A percentile compares a stretch with the other conserved stretches of the same genome.
Conservation (phyloP, 2,797 vertebrate genomes). For the Todus mexicanus region DNA sequence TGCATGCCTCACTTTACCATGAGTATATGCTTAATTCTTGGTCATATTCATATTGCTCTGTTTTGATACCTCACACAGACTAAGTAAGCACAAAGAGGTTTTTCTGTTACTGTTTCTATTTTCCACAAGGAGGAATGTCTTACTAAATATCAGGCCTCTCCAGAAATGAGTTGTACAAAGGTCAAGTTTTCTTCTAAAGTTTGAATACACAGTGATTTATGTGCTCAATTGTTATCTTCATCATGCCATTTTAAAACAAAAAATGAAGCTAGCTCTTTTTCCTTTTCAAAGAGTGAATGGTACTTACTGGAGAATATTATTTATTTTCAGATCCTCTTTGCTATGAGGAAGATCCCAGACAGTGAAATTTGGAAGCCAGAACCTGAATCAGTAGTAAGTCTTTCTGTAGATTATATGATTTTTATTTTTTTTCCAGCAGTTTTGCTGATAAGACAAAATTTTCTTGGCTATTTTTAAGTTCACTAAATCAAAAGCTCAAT, state of each 20-base stretch:
- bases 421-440: neutral
- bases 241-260: neutral
- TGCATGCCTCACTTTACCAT: neutral
- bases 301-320: neutral
- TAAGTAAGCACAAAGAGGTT: neutral
- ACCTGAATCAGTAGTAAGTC: constrained; percentile 83
- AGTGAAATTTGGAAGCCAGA: constrained; percentile 90
- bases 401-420: neutral
- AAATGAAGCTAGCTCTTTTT: neutral
- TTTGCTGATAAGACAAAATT: neutral
- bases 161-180: neutral
- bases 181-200: neutral
- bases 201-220: neutral
- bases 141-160: neutral
- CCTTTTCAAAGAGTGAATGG: neutral
- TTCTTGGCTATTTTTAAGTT: neutral
- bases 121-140: neutral
- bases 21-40: neutral
- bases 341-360: constrained; percentile 84
- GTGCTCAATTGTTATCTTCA: neutral
- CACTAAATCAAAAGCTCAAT: neutral
- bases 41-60: neutral
- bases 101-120: neutral
- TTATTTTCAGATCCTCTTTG: constrained; percentile 84
- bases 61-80: neutral